phyloP scores from a whole-genome alignment of 2,888 invertebrate species.

The Tiphia femorata region DNA sequence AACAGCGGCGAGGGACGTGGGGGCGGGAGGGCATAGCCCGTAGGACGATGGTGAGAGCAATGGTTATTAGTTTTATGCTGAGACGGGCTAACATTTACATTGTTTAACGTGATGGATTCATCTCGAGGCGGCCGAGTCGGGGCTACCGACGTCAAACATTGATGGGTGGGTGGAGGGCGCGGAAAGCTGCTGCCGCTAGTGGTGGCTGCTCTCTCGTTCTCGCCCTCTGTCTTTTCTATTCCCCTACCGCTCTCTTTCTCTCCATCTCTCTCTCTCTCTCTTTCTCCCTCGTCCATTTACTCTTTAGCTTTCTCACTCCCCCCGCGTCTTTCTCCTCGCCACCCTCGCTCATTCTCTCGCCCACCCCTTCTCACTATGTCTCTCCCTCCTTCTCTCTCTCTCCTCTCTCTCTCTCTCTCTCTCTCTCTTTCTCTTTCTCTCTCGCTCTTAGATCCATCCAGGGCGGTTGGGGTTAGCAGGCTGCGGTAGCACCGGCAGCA shows the following conservation, averaged over 20 bases:
- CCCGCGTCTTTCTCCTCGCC: too few relatives aligned
- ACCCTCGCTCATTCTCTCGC: too few relatives aligned
- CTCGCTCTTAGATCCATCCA: conserved; percentile 35
- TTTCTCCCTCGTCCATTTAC: conserved; percentile 6
- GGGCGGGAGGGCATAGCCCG: conserved; percentile 45
- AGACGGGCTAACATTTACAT: conserved; percentile 67
- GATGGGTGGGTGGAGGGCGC: conserved; percentile 19
- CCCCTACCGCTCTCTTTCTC: conserved; percentile 8
- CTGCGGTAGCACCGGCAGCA: conserved; percentile 32
- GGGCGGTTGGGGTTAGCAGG: conserved; percentile 43
- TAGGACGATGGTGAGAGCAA: conserved; percentile 51
- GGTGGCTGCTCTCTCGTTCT: conserved; percentile 1
- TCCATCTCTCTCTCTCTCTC: conserved; percentile 10
- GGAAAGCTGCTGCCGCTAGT: neutral
- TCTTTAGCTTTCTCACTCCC: conserved; percentile 5
- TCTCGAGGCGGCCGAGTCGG: conserved; percentile 52
- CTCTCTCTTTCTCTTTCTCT: conserved; percentile 31
- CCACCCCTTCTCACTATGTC: too few relatives aligned
- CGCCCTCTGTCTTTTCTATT: too few relatives aligned
- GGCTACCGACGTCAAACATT: conserved; percentile 57
- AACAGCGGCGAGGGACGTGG: conserved; percentile 21
- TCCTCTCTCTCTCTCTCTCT: conserved; percentile 21
- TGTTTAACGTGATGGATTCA: conserved; percentile 67
- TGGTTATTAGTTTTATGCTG: conserved; percentile 66
- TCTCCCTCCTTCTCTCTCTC: too few relatives aligned